Evolutionary conservation across 1,140 invertebrate species (phyloP), one percentile per base, ranked within the genome.

Genomic region (Ooceraea biroi): DNA sequence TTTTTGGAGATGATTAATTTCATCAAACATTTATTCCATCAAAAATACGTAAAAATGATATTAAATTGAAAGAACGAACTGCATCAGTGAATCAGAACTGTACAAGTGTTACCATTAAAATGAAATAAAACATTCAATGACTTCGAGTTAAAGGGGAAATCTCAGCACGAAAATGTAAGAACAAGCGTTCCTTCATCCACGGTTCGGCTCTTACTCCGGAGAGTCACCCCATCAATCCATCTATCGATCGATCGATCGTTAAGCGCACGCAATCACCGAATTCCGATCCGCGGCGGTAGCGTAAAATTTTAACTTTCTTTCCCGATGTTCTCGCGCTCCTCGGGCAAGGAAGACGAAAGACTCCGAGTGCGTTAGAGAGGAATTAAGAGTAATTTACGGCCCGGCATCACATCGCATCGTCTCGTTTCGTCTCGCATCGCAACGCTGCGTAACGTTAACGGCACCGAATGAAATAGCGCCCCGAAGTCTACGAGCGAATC

Each of bases 401-500:
- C 76, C 36, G 10, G 50, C 25, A 72, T 77, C 36, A 65, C 36
- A 76, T 73, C 60, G 68, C 76, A 68, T 84, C 77, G 86, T 30
- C 4, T 83, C 74, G 69, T 88, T 52, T 85, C 41, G 44, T 50
- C 60, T 69, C 68, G 12, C 65, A 69, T 82, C 22, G 55, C 55
- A 82, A 76, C 61, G 55, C 69, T 69, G 87, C 83, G 86, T 88
- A 88, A 88, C 65, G 76, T 88, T 88, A 88, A 87, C 85, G 65
- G 71, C 58, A 58, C 12, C 57, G 63, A 60, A 78, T 85, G 83
- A 82, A 88, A 88, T 82, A 85, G 55, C 65, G 57, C 10, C 63
- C n/a, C 41, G 46, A 60, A 82, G 69, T 77, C 19, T 65, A 88
- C 68, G 58, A 46, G 83, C 22, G 86, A 88, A 88, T 88, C 86